These are phyloP conservation scores for Mimachlamys varia DNA, from an alignment of 2,888 invertebrate genomes.

Conservation along the genomic window DNA sequence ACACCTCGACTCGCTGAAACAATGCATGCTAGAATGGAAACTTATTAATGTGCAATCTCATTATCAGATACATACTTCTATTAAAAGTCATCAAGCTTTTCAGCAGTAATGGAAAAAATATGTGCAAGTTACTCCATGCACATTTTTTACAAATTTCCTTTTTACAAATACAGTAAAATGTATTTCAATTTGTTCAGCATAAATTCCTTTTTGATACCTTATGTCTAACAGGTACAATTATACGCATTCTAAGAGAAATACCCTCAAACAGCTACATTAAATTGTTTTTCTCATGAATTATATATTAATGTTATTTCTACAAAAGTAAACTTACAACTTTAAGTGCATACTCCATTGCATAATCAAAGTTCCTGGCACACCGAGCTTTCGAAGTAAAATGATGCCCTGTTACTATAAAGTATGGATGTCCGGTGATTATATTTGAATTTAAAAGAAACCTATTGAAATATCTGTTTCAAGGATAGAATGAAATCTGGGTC, in stretches of 20 bases:
- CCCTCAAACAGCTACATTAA: not conserved
- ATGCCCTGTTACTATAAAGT: not conserved
- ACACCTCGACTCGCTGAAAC: not conserved
- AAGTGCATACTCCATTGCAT: constrained; percentile 14
- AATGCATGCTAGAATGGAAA: not conserved
- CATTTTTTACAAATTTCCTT: too few species aligned
- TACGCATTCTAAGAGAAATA: too few species aligned
- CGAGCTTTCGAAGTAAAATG: not conserved
- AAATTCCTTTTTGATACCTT: too few species aligned
- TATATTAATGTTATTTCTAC: not conserved
- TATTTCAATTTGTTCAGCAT: too few species aligned
- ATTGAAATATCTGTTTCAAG: not conserved
- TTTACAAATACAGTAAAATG: too few species aligned
- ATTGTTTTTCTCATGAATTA: not conserved
- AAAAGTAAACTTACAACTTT: not conserved
- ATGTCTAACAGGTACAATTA: too few species aligned
- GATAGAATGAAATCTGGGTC: constrained; percentile 11
- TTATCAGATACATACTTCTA: not conserved
- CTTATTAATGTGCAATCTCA: not conserved
- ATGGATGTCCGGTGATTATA: not conserved
- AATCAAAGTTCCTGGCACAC: not conserved
- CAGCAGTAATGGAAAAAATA: too few species aligned
- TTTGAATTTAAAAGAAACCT: not conserved
- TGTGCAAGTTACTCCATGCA: too few species aligned
- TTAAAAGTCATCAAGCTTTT: too few species aligned